Evolutionary conservation across 2,888 invertebrate species (phyloP).

Genomic region (Proisotoma minuta): DNA sequence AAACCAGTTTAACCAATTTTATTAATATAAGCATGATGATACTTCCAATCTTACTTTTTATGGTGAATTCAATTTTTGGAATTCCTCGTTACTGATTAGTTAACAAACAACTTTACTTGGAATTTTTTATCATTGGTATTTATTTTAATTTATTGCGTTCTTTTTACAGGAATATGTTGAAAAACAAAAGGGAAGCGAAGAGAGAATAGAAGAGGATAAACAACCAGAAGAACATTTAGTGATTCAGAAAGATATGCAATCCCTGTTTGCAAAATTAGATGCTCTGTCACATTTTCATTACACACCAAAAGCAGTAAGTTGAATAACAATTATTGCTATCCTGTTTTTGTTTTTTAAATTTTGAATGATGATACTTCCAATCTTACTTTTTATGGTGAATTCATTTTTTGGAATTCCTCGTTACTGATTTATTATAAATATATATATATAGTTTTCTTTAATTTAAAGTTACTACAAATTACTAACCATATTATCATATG

Average conservation of each 20-base stretch:
- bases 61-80: conserved; percentile 31
- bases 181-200: conserved; percentile 60
- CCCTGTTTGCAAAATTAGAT: conserved; percentile 79
- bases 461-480: neutral
- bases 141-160: neutral
- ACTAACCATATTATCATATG: neutral
- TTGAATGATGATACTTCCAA: conserved; percentile 19
- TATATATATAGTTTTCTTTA: neutral
- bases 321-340: neutral
- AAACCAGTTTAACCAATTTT: neutral
- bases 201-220: conserved; percentile 55
- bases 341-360: neutral
- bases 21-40: conserved; percentile 22
- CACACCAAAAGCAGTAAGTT: conserved; percentile 71
- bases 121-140: neutral
- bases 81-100: conserved; percentile 39
- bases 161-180: conserved; percentile 63
- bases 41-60: conserved; percentile 23
- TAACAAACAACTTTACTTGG: neutral
- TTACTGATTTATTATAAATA: conserved; percentile 14
- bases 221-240: conserved; percentile 70
- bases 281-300: conserved; percentile 91
- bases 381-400: conserved; percentile 21
- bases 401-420: conserved; percentile 32
- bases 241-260: conserved; percentile 68